Evolutionary conservation across 1,140 invertebrate species (phyloP).

Genomic region (Drosophila kurseongensis): DNA sequence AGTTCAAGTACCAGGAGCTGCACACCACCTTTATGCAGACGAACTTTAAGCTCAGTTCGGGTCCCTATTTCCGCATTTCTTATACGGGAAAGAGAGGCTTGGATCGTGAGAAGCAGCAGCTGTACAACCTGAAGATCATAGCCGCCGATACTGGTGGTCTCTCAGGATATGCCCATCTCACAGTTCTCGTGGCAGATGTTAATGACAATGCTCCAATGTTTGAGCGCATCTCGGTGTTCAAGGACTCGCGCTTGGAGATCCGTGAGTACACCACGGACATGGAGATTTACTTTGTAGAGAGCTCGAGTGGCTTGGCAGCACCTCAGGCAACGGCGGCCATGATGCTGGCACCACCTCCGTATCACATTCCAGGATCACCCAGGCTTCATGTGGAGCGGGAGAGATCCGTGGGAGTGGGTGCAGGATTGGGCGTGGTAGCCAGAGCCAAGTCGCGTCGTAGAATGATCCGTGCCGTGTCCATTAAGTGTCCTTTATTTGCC

Average conservation of each 20-base stretch:
- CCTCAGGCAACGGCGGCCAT: conserved; percentile 71
- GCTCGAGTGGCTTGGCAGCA: conserved; percentile 56
- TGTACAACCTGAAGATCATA: conserved; percentile 89
- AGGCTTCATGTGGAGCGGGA: conserved; percentile 52
- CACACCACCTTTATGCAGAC: conserved; percentile 74
- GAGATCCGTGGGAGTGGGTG: conserved; percentile 4
- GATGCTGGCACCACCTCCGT: conserved; percentile 67
- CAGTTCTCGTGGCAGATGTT: conserved; percentile 90
- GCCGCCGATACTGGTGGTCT: conserved; percentile 91
- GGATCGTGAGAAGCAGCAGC: conserved; percentile 90
- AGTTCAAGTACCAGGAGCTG: conserved; percentile 80
- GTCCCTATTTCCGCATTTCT: conserved; percentile 72
- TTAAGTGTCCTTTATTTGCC: conserved; percentile 86
- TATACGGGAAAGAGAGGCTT: conserved; percentile 86
- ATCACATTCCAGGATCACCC: conserved; percentile 77
- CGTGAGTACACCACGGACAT: conserved; percentile 86
- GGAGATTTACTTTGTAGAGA: conserved; percentile 86
- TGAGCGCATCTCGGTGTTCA: conserved; percentile 88
- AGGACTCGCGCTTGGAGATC: conserved; percentile 88
- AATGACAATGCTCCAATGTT: conserved; percentile 93
- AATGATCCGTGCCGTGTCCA: conserved; percentile 21
- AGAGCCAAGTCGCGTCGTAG: conserved; percentile 58
- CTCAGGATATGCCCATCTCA: conserved; percentile 89
- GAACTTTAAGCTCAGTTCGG: conserved; percentile 64
- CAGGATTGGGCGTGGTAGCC: conserved; percentile 10